Evolutionary conservation across 2,888 invertebrate species (phyloP), one percentile per base, ranked within the genome.

Genomic region (Mantis religiosa): DNA sequence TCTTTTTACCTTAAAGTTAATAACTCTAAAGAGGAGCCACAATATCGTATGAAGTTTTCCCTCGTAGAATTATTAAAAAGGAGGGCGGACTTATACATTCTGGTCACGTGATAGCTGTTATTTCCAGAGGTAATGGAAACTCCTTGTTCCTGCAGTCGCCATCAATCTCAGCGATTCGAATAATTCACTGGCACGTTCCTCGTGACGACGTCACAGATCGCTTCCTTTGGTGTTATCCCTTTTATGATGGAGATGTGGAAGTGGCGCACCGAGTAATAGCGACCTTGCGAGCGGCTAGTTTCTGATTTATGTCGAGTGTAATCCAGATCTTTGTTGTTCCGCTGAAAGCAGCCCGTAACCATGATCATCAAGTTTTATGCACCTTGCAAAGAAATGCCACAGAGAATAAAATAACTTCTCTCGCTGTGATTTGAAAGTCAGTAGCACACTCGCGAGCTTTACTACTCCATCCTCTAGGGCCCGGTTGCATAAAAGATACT

Each of bases 131-230:
- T 92, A 93, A 93, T 93, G 93, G 93, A 93, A 92, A 92, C 92
- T 92, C 91, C 91, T 91, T 93, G 93, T 93, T 92, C 92, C 92
- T 92, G 92, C 92, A 92, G 92, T 91, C 91, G 91, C 91, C 91
- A 71, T 71, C 54, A 71, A 71, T 71, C 54, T 71, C 20, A 20
- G 54, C 54, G 25, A 71, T 71, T 71, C 54, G 20, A 71, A 71
- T 71, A 71, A 71, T 71, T 71, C 54, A 71, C 54, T 6, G 25
- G 54, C 25, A 15, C 15, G 20, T 15, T 71, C 54, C 54, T 71
- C 4, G 15, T 15, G 54, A 15, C 25, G 54, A 71, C 54, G 54
- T 71, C 54, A 71, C 54, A 71, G 54, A 71, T 71, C 54, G 6
- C 54, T 71, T 71, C 25, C 54, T 71, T 71, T 71, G 54, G 15